phyloP scores from a whole-genome alignment of 1,140 invertebrate genomes.

The Colletes latitarsis region DNA sequence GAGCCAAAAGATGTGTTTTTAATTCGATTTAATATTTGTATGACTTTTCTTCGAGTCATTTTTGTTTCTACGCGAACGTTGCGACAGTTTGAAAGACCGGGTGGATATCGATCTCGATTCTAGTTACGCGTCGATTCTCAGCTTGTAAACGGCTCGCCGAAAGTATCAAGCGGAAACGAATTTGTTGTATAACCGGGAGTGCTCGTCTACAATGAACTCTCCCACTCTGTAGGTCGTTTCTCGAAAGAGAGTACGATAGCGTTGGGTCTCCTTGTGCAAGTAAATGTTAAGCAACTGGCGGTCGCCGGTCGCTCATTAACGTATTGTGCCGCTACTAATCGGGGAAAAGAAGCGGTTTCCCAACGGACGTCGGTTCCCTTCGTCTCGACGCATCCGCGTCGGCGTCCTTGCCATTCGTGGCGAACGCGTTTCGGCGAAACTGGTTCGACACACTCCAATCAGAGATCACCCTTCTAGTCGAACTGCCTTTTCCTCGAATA shows the following conservation, averaged over 20 bases:
- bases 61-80: too few relatives aligned
- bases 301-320: constrained; percentile 61
- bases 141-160: background rate
- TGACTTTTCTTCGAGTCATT: too few relatives aligned
- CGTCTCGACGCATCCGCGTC: constrained; percentile 8
- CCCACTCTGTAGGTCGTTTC: background rate
- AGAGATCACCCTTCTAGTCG: too few relatives aligned
- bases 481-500: too few relatives aligned
- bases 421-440: constrained; percentile 16
- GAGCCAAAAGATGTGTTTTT: too few relatives aligned
- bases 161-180: constrained; percentile 13
- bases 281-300: constrained; percentile 47
- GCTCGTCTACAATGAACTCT: constrained; percentile 25
- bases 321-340: constrained; percentile 61
- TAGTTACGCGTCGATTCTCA: background rate
- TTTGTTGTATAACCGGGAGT: constrained; percentile 31
- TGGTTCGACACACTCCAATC: background rate
- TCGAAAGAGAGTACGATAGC: background rate
- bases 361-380: constrained; percentile 2
- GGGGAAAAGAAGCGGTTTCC: constrained; percentile 35
- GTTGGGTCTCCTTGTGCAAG: constrained; percentile 59
- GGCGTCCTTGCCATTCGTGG: constrained; percentile 49
- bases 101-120: too few relatives aligned
- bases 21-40: too few relatives aligned
- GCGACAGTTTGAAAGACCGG: too few relatives aligned